phyloP scores from a whole-genome alignment of 2,113 vertebrate species.

The Antechinus flavipes region DNA sequence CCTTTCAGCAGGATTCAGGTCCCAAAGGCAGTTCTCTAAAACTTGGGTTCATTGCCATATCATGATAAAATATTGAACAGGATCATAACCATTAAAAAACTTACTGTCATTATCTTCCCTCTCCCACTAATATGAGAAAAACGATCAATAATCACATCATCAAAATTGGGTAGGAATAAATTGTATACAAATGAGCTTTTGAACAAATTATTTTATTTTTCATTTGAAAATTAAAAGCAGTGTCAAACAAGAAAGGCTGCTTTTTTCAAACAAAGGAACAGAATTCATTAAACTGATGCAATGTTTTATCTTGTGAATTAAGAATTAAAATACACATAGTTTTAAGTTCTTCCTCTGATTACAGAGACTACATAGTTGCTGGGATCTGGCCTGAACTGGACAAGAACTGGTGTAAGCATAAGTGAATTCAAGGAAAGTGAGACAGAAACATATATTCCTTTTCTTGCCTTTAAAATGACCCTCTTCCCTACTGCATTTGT shows the following conservation, averaged over 20 bases:
- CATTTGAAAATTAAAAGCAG: constrained; percentile 53
- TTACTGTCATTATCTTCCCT: not conserved
- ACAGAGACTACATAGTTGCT: constrained; percentile 5
- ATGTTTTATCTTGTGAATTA: constrained; percentile 2
- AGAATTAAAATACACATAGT: constrained; percentile 36
- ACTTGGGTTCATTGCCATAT: not conserved
- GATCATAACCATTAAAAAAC: not conserved
- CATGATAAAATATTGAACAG: not conserved
- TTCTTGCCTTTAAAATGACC: not conserved
- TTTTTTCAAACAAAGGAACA: constrained; percentile 24
- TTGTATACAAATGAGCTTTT: constrained; percentile 6
- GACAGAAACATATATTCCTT: not conserved
- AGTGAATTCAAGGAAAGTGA: not conserved
- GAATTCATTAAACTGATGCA: not conserved
- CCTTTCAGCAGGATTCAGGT: not conserved
- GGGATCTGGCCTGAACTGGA: not conserved
- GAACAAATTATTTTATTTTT: constrained; percentile 65
- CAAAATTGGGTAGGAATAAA: constrained; percentile 42
- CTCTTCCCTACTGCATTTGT: not conserved
- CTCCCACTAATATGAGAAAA: not conserved
- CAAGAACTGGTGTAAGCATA: not conserved
- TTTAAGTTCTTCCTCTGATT: not conserved
- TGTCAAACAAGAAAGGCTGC: constrained; percentile 13
- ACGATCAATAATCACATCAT: not conserved
- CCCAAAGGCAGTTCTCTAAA: not conserved